phyloP scores from a whole-genome alignment of 2,113 vertebrate species.

The Triplophysa rosa region DNA sequence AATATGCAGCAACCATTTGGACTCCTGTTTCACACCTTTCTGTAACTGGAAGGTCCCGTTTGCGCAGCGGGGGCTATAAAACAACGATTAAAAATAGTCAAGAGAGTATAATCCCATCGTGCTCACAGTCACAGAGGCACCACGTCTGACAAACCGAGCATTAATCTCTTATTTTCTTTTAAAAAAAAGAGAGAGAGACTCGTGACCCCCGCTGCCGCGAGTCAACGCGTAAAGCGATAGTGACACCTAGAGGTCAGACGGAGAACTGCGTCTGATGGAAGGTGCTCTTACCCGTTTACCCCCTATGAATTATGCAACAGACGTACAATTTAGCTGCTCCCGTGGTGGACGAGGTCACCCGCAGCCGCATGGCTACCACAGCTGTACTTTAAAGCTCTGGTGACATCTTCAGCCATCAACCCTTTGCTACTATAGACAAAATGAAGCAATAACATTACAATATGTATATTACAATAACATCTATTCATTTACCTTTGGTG shows the following conservation, averaged over 20 bases:
- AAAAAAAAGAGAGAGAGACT: slow-evolving; percentile 56
- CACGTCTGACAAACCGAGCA: slow-evolving; percentile 72
- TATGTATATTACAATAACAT: background rate
- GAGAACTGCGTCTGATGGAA: slow-evolving; percentile 11
- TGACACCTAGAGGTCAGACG: slow-evolving; percentile 63
- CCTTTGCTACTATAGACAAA: background rate
- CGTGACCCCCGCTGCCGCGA: slow-evolving; percentile 16
- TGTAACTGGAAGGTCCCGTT: slow-evolving; percentile 43
- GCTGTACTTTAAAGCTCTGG: background rate
- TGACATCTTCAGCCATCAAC: slow-evolving; percentile 21
- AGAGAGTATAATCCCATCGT: slow-evolving; percentile 67
- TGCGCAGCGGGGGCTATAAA: slow-evolving; percentile 65
- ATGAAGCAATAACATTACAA: background rate
- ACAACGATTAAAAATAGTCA: slow-evolving; percentile 76
- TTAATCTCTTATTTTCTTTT: slow-evolving; percentile 69
- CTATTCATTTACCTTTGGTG: background rate
- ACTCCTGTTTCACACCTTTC: slow-evolving; percentile 16
- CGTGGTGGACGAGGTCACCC: slow-evolving; percentile 42
- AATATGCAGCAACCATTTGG: background rate
- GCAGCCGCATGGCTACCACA: slow-evolving; percentile 29
- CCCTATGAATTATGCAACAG: slow-evolving; percentile 53
- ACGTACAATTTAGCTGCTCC: slow-evolving; percentile 47
- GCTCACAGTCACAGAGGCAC: slow-evolving; percentile 75
- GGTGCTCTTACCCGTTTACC: slow-evolving; percentile 43
- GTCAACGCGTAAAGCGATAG: slow-evolving; percentile 52